Evolutionary conservation across 2,797 vertebrate species (phyloP).

Genomic region (Euthynnus affinis): DNA sequence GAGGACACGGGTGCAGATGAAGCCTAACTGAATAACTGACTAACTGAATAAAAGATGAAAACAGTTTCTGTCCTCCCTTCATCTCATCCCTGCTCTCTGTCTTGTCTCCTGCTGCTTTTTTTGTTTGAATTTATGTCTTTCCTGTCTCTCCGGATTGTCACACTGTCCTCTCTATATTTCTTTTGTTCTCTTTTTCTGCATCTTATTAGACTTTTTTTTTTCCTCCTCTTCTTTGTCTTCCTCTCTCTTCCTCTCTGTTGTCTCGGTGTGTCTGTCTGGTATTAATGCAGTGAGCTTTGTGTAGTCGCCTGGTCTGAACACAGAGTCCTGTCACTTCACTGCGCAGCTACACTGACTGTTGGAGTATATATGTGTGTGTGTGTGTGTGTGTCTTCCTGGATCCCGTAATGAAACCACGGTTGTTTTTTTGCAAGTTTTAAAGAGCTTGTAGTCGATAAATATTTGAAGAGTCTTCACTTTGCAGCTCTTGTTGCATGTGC

Average conservation of each 20-base stretch:
- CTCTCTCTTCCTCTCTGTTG: constrained; percentile 10
- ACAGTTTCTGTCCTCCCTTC: constrained; percentile 57
- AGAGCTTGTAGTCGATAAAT: constrained; percentile 72
- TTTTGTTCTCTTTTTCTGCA: constrained; percentile 32
- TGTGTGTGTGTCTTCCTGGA: constrained; percentile 33
- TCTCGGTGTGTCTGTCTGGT: constrained; percentile 45
- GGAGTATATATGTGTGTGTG: constrained; percentile 35
- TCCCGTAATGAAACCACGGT: constrained; percentile 47
- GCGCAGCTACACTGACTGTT: constrained; percentile 38
- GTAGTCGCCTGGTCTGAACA: constrained; percentile 62
- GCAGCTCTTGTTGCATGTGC: constrained; percentile 52
- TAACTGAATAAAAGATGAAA: constrained; percentile 75
- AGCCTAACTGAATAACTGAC: constrained; percentile 29
- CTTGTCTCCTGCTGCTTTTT: constrained; percentile 29
- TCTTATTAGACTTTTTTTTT: constrained; percentile 47
- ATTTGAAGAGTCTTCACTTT: constrained; percentile 73
- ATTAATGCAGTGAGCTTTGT: constrained; percentile 48
- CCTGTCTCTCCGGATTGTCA: constrained; percentile 46
- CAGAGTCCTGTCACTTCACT: constrained; percentile 59
- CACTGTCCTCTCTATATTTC: constrained; percentile 40
- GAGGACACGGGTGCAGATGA: constrained; percentile 46
- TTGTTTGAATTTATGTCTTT: constrained; percentile 48
- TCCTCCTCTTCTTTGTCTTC: constrained; percentile 28
- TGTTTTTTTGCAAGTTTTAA: constrained; percentile 59
- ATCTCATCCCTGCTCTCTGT: constrained; percentile 50